Evolutionary conservation across 2,888 invertebrate species (phyloP), one percentile per base, ranked within the genome.

Genomic region (Bedellia somnulentella): DNA sequence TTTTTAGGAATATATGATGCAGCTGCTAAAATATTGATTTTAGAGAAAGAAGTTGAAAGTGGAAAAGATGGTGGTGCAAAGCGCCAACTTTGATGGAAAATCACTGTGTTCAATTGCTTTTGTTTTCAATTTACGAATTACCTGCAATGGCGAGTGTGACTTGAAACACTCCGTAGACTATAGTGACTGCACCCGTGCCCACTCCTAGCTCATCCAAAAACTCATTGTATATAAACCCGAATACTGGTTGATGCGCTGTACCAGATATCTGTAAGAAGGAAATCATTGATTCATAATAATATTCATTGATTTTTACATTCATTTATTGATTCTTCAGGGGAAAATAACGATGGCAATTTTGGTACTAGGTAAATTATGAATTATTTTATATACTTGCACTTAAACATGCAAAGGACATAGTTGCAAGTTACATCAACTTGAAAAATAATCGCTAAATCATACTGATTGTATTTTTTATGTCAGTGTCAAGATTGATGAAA

Each of bases 181-280:
- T 50, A 0, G 81, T 80, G 9, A 79, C 76, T 0, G 78, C 80
- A 1, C 77, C 76, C 0, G 81, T 80, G 2, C 79, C 78, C 4
- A 70, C 78, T 5, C 79, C 80, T 1, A 80, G 50, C 1, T 73
- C 68, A 2, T 79, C 57, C 14, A 82, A 47, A 36, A 82, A 80
- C 29, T 81, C 80, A 16, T 79, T 78, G 45, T 80, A 82, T 34
- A 81, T 66, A 32, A 81, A 78, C 0, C 78, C 77, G 30, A 80
- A 80, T 1, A 80, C 80, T 2, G 79, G 68, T 34, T 73, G 66
- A 33, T 80, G 80, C 0, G 79, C 75, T 12, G 78, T 75, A 2
- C 77, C 76, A 2, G 80, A 78, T 29, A 80, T 67, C 82, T 82
- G 45, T 13, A 50, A 52, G 32, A 42, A 40, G 15, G 5, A 37